Evolutionary conservation across 2,797 vertebrate species (phyloP), one percentile per base, ranked within the genome.

Genomic region (Macropodus opercularis): DNA sequence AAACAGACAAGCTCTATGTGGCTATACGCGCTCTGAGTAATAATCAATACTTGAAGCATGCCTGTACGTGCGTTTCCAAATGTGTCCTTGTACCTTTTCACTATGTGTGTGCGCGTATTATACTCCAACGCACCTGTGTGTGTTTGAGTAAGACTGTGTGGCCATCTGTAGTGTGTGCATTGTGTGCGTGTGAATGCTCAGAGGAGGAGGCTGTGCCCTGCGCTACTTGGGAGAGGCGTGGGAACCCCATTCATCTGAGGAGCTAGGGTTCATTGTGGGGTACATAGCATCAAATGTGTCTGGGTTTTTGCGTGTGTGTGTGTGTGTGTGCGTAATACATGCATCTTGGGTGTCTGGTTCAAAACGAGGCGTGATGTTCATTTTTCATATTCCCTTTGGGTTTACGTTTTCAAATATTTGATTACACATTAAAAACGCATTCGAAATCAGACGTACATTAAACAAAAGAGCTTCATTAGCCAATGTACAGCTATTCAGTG

Each of bases 161-260:
- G 77, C 77, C 73, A 72, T 85, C 66, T 87, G 76, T 66, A 67
- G 72, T 66, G 57, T 29, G 62, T 63, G 68, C 62, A 72, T 77
- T 83, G 60, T 85, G 73, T 68, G n/a, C n/a, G 48, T 44, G 71
- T 65, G 70, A 79, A 81, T 79, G 65, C 71, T 84, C 67, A 80
- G 78, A 83, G 72, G 85, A 85, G 86, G 86, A 85, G 85, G 86
- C 80, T 88, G 83, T 88, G 90, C 88, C 90, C 89, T 91, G 83
- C 79, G 66, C 84, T 91, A 78, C 79, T 88, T 83, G 72, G 71
- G 74, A 89, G 89, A 91, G 88, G 89, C 90, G 90, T 93, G 92
- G 91, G 91, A 93, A 92, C 90, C 85, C 86, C 84, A 91, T 92
- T 92, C 90, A 91, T 84, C 80, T 80, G 62, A 76, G 78, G 74